Evolutionary conservation across 2,113 vertebrate species (phyloP).

Genomic region (Thymallus thymallus): DNA sequence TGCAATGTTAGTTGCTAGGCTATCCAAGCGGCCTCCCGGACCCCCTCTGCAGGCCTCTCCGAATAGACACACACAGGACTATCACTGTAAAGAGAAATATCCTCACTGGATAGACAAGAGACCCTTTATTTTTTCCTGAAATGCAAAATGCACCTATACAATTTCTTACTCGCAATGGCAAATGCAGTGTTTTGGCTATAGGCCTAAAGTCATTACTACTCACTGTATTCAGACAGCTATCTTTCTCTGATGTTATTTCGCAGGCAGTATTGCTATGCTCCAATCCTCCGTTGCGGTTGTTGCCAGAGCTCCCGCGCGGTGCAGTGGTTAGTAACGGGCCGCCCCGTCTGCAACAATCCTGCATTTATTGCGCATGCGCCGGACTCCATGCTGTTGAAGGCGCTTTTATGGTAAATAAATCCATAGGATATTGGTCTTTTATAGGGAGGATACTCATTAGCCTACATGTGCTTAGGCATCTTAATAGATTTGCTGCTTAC

Average conservation of each 20-base stretch:
- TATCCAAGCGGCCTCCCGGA: conserved; percentile 47
- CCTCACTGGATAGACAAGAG: conserved; percentile 46
- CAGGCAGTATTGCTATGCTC: conserved; percentile 43
- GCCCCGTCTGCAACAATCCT: conserved; percentile 62
- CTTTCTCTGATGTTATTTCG: conserved; percentile 49
- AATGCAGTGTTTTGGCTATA: neutral
- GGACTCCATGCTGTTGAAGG: conserved; percentile 60
- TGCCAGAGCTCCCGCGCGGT: conserved; percentile 57
- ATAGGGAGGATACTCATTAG: conserved; percentile 47
- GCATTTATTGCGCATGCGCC: conserved; percentile 62
- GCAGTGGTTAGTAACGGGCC: conserved; percentile 64
- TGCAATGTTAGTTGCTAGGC: conserved; percentile 45
- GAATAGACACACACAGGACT: conserved; percentile 15
- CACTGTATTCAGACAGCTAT: conserved; percentile 51
- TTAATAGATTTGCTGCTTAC: neutral
- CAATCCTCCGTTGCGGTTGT: conserved; percentile 46
- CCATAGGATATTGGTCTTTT: conserved; percentile 60
- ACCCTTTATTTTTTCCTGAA: neutral
- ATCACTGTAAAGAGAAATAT: conserved; percentile 50
- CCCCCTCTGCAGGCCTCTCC: conserved; percentile 70
- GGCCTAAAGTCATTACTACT: conserved; percentile 42
- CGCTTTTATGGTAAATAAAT: conserved; percentile 29
- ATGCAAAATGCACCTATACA: neutral
- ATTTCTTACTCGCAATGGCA: neutral
- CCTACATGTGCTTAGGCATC: neutral